phyloP scores from a whole-genome alignment of 2,888 invertebrate genomes.

The Oscheius sp. region DNA sequence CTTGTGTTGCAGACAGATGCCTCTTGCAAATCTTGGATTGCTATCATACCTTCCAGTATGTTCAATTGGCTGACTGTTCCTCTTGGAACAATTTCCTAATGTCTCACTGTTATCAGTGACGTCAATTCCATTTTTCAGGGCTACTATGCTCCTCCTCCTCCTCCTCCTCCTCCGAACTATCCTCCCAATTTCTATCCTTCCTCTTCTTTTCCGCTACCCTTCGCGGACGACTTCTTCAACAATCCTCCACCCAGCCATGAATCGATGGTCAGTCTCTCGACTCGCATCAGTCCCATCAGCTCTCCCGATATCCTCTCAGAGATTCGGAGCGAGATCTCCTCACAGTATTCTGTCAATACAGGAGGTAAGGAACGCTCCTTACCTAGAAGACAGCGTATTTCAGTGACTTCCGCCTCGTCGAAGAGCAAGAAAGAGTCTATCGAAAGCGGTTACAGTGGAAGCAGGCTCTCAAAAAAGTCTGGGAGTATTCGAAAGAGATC shows the following conservation, averaged over 20 bases:
- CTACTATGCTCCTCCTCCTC: no score
- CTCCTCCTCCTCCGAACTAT: no score
- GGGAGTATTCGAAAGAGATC: not conserved
- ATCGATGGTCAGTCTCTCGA: no score
- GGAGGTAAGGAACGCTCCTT: not conserved
- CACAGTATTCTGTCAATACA: not conserved
- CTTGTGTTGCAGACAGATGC: no score
- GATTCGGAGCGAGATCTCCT: not conserved
- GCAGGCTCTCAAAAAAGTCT: not conserved
- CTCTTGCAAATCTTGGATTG: no score
- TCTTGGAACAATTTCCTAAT: not conserved
- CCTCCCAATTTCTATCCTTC: no score
- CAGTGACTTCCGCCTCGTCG: not conserved
- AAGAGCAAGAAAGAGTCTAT: slow-evolving; percentile 3
- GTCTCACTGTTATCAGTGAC: slow-evolving; percentile 10
- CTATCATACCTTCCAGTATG: no score
- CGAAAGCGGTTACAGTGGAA: not conserved
- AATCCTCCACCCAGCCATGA: no score
- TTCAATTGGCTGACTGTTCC: no score
- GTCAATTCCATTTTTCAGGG: no score
- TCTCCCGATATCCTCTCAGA: not conserved
- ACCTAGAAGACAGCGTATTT: not conserved
- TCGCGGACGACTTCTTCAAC: no score
- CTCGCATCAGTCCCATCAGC: not conserved
- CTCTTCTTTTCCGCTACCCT: no score